Evolutionary conservation across 2,888 invertebrate species (phyloP), one percentile per base, ranked within the genome.

Genomic region (Scaeva pyrastri): DNA sequence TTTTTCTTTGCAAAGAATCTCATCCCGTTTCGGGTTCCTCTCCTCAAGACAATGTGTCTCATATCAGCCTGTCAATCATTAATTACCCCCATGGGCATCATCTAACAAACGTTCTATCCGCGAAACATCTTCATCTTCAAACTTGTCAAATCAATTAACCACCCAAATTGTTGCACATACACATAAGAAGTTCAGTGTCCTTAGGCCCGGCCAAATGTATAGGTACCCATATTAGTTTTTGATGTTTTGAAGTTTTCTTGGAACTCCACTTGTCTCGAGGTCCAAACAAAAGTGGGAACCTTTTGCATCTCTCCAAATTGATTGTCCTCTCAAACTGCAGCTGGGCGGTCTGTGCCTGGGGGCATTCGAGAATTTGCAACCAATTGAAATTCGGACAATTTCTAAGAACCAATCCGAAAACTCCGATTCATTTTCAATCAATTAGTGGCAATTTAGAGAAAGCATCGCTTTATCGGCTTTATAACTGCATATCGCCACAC

Each of bases 341-440:
- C 77, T 82, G 76, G 71, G 55, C 55, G 52, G 50, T 41, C 19
- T 21, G 5, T 12, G 6, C 5, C 48, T 31, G 21, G 36, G 36
- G 72, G 39, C 66, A 66, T 50, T 75, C 6, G 7, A 55, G 52
- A n/a, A n/a, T 43, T 23, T 73, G 66, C 50, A 64, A 66, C 68
- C 82, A 86, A 77, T 86, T 86, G 71, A 82, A 82, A 48, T 52
- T 77, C 48, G 62, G 21, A 12, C n/a, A 50, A 31, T 45, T 86
- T 86, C 86, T 78, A 14, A 50, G 86, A 86, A 86, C 86, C 82
- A 86, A 86, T 86, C 85, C 77, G 41, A 62, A 56, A 70, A 16
- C 56, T 19, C 71, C 21, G n/a, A 60, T 52, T 31, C 58, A n/a
- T 73, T 60, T 79, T 64, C 71, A 71, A 68, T 64, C 82, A 86